phyloP scores from a whole-genome alignment of 2,113 vertebrate genomes.

The Sylvia atricapilla region DNA sequence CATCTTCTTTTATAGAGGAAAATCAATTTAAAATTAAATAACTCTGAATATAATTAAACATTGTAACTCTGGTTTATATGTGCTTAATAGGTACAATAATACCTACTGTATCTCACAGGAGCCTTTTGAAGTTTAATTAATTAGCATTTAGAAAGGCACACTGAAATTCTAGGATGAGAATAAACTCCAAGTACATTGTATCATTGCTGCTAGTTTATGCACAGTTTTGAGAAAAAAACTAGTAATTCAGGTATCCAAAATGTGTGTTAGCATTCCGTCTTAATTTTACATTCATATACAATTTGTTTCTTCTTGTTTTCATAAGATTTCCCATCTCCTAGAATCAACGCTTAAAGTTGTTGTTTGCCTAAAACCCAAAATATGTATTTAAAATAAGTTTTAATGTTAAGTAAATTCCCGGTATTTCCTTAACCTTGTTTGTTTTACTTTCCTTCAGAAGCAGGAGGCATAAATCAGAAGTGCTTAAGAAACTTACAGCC shows the following conservation, averaged over 20 bases:
- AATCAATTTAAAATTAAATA: constrained; percentile 46
- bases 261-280: neutral
- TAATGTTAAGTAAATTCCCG: neutral
- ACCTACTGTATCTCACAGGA: constrained; percentile 47
- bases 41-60: constrained; percentile 47
- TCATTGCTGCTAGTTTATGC: constrained; percentile 30
- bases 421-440: neutral
- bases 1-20: constrained; percentile 40
- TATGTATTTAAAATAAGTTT: neutral
- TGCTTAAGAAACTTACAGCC: neutral
- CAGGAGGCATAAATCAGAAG: neutral
- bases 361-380: neutral
- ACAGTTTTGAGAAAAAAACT: neutral
- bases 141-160: constrained; percentile 39
- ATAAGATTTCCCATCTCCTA: neutral
- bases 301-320: neutral
- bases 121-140: constrained; percentile 50
- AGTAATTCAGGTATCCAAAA: neutral
- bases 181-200: neutral
- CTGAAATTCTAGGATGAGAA: constrained; percentile 5
- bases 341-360: neutral
- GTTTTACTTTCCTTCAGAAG: neutral
- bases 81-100: constrained; percentile 59
- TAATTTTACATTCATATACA: neutral
- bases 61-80: constrained; percentile 46